Evolutionary conservation across 2,888 invertebrate genomes (phyloP).

Genomic region (Aporophyla nigra): DNA sequence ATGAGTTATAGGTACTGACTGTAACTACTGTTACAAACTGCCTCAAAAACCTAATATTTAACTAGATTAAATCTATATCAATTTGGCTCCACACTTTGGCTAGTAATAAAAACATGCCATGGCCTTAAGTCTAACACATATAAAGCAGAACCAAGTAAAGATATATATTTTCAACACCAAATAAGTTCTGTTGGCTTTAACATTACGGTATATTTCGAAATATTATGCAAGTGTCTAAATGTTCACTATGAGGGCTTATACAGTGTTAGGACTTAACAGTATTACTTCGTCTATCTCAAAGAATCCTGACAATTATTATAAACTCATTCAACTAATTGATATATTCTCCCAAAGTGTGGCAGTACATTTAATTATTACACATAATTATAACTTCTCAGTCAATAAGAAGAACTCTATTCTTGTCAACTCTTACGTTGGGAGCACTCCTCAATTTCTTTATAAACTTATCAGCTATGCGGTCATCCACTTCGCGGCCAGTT

Average conservation of each 20-base stretch:
- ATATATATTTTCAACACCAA: conserved; percentile 27
- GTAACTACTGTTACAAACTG: conserved; percentile 34
- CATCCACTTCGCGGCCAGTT: conserved; percentile 89
- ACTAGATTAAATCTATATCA: conserved; percentile 41
- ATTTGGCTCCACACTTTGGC: conserved; percentile 66
- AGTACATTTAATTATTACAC: conserved; percentile 31
- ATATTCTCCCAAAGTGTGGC: conserved; percentile 58
- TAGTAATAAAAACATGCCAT: conserved; percentile 15
- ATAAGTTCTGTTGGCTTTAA: conserved; percentile 22
- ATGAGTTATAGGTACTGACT: conserved; percentile 25
- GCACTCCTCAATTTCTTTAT: conserved; percentile 93
- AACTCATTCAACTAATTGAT: conserved; percentile 29
- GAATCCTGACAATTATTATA: conserved; percentile 27
- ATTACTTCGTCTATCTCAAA: conserved; percentile 19
- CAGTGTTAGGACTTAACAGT: conserved; percentile 30
- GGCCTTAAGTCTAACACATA: neutral
- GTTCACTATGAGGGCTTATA: conserved; percentile 21
- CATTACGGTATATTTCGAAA: conserved; percentile 26
- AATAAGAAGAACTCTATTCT: conserved; percentile 90
- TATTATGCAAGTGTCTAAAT: conserved; percentile 38
- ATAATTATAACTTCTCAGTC: conserved; percentile 66
- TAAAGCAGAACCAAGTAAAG: conserved; percentile 4
- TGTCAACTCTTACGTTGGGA: conserved; percentile 91
- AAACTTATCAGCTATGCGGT: conserved; percentile 93
- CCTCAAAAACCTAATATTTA: conserved; percentile 29